Evolutionary conservation across 1,140 invertebrate genomes (phyloP).

Genomic region (Panonychus citri): DNA sequence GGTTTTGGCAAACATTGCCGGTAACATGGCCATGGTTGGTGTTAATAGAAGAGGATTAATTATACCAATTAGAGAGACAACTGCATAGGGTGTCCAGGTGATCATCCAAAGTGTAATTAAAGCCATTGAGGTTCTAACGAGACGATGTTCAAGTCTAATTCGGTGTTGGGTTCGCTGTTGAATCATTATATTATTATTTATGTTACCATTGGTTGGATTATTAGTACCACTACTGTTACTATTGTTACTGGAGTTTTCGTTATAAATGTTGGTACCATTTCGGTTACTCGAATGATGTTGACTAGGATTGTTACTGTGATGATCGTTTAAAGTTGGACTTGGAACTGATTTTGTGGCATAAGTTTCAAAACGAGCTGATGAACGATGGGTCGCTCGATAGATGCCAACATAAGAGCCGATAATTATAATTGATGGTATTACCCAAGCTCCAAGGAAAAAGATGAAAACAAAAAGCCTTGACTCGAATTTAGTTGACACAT

Average conservation of each 20-base stretch:
- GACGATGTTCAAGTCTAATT: too few relatives aligned
- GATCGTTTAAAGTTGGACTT: too few relatives aligned
- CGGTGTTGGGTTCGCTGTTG: too few relatives aligned
- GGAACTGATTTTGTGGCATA: background rate
- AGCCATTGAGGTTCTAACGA: constrained; percentile 33
- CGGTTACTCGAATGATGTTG: too few relatives aligned
- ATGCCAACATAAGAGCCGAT: constrained; percentile 43
- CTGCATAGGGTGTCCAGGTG: constrained; percentile 50
- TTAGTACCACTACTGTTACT: constrained; percentile 2
- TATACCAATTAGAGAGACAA: constrained; percentile 34
- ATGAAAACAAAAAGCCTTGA: constrained; percentile 39
- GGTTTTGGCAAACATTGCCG: constrained; percentile 44
- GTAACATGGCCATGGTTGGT: constrained; percentile 38
- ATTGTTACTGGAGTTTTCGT: too few relatives aligned
- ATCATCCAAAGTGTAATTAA: constrained; percentile 45
- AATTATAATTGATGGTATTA: constrained; percentile 40
- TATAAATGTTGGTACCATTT: too few relatives aligned
- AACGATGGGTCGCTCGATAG: constrained; percentile 29
- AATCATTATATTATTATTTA: constrained; percentile 25
- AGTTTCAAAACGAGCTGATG: background rate
- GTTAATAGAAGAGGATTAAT: constrained; percentile 20
- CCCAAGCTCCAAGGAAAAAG: constrained; percentile 41
- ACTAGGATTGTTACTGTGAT: too few relatives aligned
- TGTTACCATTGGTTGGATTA: constrained; percentile 29
- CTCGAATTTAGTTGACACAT: constrained; percentile 35